A percentile compares a stretch with the other conserved stretches of the same genome.
Evolutionary conservation across 2,888 invertebrate genomes (phyloP).

Genomic region (Cheilosia urbana): DNA sequence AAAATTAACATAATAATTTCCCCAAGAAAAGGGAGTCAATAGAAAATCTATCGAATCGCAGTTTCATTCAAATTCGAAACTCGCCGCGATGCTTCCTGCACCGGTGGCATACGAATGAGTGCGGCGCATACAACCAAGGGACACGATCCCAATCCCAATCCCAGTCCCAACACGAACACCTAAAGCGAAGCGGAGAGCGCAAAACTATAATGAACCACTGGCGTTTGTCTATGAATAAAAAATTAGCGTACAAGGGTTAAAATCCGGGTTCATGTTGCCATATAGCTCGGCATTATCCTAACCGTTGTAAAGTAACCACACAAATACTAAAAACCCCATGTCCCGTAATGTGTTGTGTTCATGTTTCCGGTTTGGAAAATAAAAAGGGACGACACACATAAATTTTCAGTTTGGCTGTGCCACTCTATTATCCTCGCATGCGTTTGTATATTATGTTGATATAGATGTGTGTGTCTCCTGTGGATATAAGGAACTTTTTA

Average conservation of each 20-base stretch:
- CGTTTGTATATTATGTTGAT: conserved; percentile 3
- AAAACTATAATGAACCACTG: conserved; percentile 71
- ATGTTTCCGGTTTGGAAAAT: conserved; percentile 69
- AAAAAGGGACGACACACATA: conserved; percentile 69
- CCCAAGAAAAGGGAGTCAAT: conserved; percentile 48
- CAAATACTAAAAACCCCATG: conserved; percentile 68
- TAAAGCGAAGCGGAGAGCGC: conserved; percentile 22
- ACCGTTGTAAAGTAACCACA: conserved; percentile 72
- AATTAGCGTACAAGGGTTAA: conserved; percentile 75
- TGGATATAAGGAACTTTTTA: conserved; percentile 71
- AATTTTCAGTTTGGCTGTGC: conserved; percentile 68
- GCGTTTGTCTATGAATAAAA: conserved; percentile 75
- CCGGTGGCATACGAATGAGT: conserved; percentile 64
- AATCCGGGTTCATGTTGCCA: conserved; percentile 68
- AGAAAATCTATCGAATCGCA: conserved; percentile 67
- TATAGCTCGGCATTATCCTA: conserved; percentile 54
- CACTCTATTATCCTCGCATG: conserved; percentile 43
- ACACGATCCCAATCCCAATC: conserved; percentile 8
- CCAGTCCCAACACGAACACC: conserved; percentile 10
- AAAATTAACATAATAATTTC: too few species aligned
- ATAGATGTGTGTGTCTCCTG: conserved; percentile 38
- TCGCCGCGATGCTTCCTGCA: conserved; percentile 53
- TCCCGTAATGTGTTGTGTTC: conserved; percentile 72
- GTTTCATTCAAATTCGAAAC: conserved; percentile 71
- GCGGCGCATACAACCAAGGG: background rate